Evolutionary conservation across 2,888 invertebrate species (phyloP), one percentile per base, ranked within the genome.

Genomic region (Cataglyphis rosenhaueri): DNA sequence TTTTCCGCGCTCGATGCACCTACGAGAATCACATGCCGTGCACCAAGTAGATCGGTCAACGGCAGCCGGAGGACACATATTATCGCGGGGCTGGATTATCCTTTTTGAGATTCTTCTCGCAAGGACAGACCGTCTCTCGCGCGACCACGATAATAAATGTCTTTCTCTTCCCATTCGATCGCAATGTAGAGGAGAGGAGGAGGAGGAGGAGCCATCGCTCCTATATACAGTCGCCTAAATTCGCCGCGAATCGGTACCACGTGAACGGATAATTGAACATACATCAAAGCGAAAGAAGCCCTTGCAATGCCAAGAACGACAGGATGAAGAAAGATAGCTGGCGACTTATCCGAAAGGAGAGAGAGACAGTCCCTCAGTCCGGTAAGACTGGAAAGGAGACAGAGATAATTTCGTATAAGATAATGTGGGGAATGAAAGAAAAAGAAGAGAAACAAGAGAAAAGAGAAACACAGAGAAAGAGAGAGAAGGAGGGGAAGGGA

Each of bases 251-350:
- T 68, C n/a, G 71, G 70, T 73, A 85, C 86, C 89, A 85, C 89
- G 87, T 84, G 86, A 87, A 87, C 88, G 87, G 90, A 91, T 92
- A 92, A 92, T 92, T 92, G 92, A 91, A 92, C 92, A 88, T 90
- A 92, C 90, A 90, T 92, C 91, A 91, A 90, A 88, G 59, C 81
- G 73, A 85, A 75, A 87, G 84, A 76, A 85, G 74, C 66, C 75
- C 84, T 83, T 73, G 82, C 82, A 79, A 88, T 83, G 82, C 85
- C 79, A 81, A 44, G 76, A 65, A 73, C 76, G 83, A 87, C 70
- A 78, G 75, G 59, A 83, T 64, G 82, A 81, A 86, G 84, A 86
- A 84, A 59, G 85, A 85, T 82, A 81, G 87, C 79, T 44, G 71
- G n/a, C 52, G 85, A 85, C 57, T 61, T 48, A 73, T 65, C 65